These are phyloP conservation scores for Callocephalon fimbriatum DNA, from an alignment of 2,113 vertebrate species.

Conservation along the genomic window DNA sequence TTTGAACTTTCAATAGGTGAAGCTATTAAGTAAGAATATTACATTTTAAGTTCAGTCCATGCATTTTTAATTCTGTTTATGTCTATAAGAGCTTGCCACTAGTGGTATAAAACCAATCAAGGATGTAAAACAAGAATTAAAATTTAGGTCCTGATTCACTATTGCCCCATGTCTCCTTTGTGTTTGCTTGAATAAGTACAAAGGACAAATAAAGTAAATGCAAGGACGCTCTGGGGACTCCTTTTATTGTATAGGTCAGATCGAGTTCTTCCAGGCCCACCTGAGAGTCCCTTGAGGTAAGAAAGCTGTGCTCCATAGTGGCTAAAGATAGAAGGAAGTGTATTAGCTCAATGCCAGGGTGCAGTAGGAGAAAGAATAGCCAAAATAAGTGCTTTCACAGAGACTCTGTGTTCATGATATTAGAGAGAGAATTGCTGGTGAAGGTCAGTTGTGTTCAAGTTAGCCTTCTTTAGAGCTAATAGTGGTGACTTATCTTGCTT, in stretches of 20 bases:
- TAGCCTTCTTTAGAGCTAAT: not conserved
- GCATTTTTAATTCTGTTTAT: slow-evolving; percentile 64
- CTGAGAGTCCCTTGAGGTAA: not conserved
- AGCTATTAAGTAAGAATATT: slow-evolving; percentile 41
- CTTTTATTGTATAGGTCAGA: not conserved
- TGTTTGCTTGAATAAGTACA: slow-evolving; percentile 1
- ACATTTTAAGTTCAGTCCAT: slow-evolving; percentile 42
- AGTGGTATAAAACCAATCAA: slow-evolving; percentile 51
- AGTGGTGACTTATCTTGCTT: not conserved
- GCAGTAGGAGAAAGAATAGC: not conserved
- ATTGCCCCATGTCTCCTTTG: slow-evolving; percentile 1
- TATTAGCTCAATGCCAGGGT: not conserved
- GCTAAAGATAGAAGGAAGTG: not conserved
- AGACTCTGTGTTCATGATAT: not conserved
- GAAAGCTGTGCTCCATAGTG: not conserved
- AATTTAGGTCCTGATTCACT: slow-evolving; percentile 12
- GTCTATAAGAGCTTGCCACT: slow-evolving; percentile 14
- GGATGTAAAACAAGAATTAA: slow-evolving; percentile 14
- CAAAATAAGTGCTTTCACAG: not conserved
- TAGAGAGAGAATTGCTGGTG: not conserved
- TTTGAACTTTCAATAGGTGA: slow-evolving; percentile 43
- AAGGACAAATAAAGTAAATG: slow-evolving; percentile 5
- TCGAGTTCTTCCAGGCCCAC: not conserved
- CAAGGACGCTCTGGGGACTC: not conserved
- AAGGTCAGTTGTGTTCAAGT: not conserved